These are phyloP conservation scores for Cerceris ruficornis DNA, from an alignment of 2,888 invertebrate genomes.

Conservation along the genomic window DNA sequence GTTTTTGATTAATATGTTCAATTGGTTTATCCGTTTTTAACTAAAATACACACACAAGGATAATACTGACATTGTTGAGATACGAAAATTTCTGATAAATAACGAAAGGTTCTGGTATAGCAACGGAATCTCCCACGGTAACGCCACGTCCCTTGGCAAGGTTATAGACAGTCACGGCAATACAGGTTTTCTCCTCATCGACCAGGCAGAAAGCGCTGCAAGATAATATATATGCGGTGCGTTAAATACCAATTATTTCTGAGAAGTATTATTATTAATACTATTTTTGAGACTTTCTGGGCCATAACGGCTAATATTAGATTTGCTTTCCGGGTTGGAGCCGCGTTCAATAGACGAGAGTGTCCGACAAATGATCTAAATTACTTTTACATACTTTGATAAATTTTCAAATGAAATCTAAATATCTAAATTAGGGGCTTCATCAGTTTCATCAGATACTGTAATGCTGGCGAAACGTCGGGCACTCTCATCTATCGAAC, in stretches of 20 bases:
- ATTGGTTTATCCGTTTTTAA: slow-evolving; percentile 10
- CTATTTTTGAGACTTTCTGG: too few species aligned
- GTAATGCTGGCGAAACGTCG: too few species aligned
- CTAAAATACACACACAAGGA: slow-evolving; percentile 5
- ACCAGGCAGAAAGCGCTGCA: slow-evolving; percentile 91
- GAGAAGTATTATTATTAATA: slow-evolving; percentile 23
- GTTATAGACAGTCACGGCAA: slow-evolving; percentile 92
- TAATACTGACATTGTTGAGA: slow-evolving; percentile 83
- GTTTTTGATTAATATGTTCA: background rate
- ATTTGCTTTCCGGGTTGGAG: too few species aligned
- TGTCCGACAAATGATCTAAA: too few species aligned
- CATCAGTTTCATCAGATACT: too few species aligned
- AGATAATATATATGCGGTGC: slow-evolving; percentile 18
- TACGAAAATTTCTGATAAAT: slow-evolving; percentile 84
- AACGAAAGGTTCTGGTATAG: slow-evolving; percentile 89
- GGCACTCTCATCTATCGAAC: too few species aligned
- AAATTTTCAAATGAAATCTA: too few species aligned
- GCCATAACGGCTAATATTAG: too few species aligned
- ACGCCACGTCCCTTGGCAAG: slow-evolving; percentile 91
- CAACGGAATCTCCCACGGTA: slow-evolving; percentile 92
- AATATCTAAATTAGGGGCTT: too few species aligned
- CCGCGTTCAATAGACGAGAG: too few species aligned
- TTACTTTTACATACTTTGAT: too few species aligned
- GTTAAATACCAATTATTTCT: slow-evolving; percentile 23
- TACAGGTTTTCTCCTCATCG: slow-evolving; percentile 87